Conservation (phyloP, 2,797 vertebrate species). For the Salmo trutta region DNA sequence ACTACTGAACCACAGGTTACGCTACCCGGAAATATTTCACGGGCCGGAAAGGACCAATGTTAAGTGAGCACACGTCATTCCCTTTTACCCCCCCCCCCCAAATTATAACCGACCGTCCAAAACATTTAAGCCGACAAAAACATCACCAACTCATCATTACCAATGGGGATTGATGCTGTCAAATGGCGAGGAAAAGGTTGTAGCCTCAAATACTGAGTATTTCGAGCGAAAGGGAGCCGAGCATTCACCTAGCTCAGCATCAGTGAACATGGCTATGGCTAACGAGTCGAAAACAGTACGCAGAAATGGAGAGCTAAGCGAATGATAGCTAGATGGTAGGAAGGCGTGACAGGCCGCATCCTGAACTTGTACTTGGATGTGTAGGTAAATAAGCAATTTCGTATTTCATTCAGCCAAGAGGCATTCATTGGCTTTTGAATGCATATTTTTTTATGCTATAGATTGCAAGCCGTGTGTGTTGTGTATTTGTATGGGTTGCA, state of each 20-base stretch:
- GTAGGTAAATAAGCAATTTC: slow-evolving; percentile 68
- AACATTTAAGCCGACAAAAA: slow-evolving; percentile 65
- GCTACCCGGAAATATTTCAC: slow-evolving; percentile 78
- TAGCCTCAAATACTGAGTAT: slow-evolving; percentile 40
- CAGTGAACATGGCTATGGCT: slow-evolving; percentile 77
- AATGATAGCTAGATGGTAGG: slow-evolving; percentile 63
- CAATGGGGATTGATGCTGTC: slow-evolving; percentile 22
- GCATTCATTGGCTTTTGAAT: slow-evolving; percentile 38
- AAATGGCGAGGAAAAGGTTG: slow-evolving; percentile 45
- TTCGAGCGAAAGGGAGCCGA: slow-evolving; percentile 46
- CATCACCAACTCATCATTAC: slow-evolving; percentile 38
- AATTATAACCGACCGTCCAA: slow-evolving; percentile 68
- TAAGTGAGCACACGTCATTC: slow-evolving; percentile 82
- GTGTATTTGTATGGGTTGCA: slow-evolving; percentile 39
- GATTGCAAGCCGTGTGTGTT: not conserved
- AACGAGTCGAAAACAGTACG: slow-evolving; percentile 78
- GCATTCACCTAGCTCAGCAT: slow-evolving; percentile 63
- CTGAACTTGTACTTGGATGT: slow-evolving; percentile 66
- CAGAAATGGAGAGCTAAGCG: slow-evolving; percentile 74
- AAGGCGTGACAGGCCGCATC: slow-evolving; percentile 80
- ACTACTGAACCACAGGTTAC: slow-evolving; percentile 47
- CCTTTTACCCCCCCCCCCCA: slow-evolving; percentile 64
- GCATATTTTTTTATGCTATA: not conserved
- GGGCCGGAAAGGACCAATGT: slow-evolving; percentile 81
- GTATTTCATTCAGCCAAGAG: slow-evolving; percentile 38